Percentiles rank a stretch among this genome's conserved stretches.
Evolutionary conservation across 2,797 vertebrate species (phyloP).

Genomic region (Crypturellus tataupa): DNA sequence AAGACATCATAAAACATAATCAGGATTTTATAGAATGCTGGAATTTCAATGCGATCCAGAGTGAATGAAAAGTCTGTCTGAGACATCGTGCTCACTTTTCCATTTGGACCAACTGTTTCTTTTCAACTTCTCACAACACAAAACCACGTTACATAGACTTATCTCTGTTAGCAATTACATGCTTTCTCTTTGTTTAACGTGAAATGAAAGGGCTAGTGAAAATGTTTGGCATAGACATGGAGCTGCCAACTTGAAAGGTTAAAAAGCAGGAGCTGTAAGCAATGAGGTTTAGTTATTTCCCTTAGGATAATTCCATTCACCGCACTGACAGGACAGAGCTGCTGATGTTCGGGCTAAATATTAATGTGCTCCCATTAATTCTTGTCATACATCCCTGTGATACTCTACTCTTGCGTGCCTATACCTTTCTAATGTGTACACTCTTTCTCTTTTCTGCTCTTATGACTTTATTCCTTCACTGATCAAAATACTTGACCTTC

Average conservation of each 20-base stretch:
- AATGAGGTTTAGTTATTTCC: neutral
- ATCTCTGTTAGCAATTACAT: neutral
- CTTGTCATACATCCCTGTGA: neutral
- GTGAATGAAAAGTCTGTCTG: neutral
- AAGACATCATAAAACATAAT: neutral
- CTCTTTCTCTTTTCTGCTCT: neutral
- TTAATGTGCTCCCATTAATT: neutral
- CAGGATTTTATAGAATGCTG: neutral
- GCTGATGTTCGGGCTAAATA: slow-evolving; percentile 39
- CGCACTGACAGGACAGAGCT: slow-evolving; percentile 30
- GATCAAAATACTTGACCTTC: neutral
- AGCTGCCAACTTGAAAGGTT: slow-evolving; percentile 1
- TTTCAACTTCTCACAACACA: neutral
- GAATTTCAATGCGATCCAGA: neutral
- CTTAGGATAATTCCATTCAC: slow-evolving; percentile 23
- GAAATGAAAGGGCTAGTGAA: neutral
- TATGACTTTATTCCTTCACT: neutral
- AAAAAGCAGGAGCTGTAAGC: neutral
- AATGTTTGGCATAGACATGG: neutral
- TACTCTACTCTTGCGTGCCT: neutral
- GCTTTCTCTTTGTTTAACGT: neutral
- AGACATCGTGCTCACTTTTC: neutral
- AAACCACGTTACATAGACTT: neutral
- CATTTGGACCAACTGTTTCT: neutral
- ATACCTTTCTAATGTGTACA: neutral